Percentiles rank a stretch among this genome's conserved stretches.
Evolutionary conservation across 2,113 vertebrate species (phyloP).

Genomic region (Dromas ardeola): DNA sequence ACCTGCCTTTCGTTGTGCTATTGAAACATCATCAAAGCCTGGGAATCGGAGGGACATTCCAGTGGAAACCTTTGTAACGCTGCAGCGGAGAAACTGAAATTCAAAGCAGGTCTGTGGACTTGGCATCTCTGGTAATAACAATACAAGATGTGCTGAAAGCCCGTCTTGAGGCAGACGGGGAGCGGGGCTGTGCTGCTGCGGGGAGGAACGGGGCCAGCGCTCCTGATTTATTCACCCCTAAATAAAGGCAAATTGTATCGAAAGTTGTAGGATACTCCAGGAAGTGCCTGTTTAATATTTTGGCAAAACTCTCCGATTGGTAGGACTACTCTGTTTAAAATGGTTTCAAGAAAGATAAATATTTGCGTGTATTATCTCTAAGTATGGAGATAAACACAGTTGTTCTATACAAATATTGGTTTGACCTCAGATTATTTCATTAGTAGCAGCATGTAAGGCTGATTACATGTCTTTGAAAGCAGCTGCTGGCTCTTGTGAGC

Average conservation of each 20-base stretch:
- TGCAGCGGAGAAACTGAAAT: constrained; percentile 41
- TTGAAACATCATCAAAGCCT: constrained; percentile 68
- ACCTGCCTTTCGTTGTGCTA: constrained; percentile 62
- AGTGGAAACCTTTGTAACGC: constrained; percentile 45
- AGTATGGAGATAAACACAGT: constrained; percentile 11
- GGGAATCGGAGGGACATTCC: constrained; percentile 43
- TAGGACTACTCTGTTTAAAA: constrained; percentile 13
- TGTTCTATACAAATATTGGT: constrained; percentile 28
- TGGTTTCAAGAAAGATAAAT: constrained; percentile 33
- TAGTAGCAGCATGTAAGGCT: not conserved
- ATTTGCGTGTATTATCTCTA: constrained; percentile 19
- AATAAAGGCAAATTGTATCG: not conserved
- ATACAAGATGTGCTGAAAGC: not conserved
- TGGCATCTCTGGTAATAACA: constrained; percentile 9
- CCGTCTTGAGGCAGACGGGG: not conserved
- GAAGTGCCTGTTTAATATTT: not conserved
- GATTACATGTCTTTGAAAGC: not conserved
- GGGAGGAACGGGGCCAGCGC: accelerated
- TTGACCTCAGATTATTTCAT: constrained; percentile 21
- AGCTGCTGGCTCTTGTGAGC: not conserved
- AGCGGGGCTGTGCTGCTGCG: not conserved
- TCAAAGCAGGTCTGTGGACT: constrained; percentile 50
- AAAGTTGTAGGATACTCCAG: not conserved
- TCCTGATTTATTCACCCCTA: not conserved
- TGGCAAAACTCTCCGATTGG: not conserved